phyloP scores from a whole-genome alignment of 2,797 vertebrate genomes.

The Arnoldichthys spilopterus region DNA sequence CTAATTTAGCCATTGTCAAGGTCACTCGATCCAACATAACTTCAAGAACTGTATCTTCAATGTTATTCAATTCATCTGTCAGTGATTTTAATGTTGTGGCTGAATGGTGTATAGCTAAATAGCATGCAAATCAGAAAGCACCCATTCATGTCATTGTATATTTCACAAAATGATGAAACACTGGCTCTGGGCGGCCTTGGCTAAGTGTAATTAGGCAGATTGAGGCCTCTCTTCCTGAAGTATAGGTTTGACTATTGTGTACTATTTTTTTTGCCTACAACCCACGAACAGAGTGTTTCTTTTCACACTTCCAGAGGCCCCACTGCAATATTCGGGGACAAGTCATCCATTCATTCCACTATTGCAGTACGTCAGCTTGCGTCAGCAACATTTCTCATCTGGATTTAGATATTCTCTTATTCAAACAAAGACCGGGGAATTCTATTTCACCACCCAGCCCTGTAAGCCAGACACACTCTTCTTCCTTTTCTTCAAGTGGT shows the following conservation, averaged over 20 bases:
- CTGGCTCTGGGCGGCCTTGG: neutral
- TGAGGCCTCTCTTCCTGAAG: slow-evolving; percentile 58
- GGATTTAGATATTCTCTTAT: slow-evolving; percentile 31
- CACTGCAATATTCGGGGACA: slow-evolving; percentile 20
- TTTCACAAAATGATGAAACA: slow-evolving; percentile 5
- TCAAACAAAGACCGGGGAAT: slow-evolving; percentile 39
- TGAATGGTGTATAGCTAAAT: neutral
- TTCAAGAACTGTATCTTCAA: too few relatives aligned
- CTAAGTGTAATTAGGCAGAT: slow-evolving; percentile 55
- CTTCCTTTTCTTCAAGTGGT: slow-evolving; percentile 21
- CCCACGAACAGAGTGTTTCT: slow-evolving; percentile 55
- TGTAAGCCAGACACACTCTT: slow-evolving; percentile 11
- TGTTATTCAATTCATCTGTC: too few relatives aligned
- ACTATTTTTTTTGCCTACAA: slow-evolving; percentile 61
- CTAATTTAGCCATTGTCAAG: too few relatives aligned
- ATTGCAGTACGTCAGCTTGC: slow-evolving; percentile 38
- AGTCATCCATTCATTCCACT: slow-evolving; percentile 27
- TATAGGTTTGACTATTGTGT: slow-evolving; percentile 45
- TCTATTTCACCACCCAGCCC: slow-evolving; percentile 2
- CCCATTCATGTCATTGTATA: neutral
- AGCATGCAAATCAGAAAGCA: neutral
- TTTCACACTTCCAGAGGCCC: slow-evolving; percentile 56
- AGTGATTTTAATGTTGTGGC: too few relatives aligned
- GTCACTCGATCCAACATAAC: too few relatives aligned
- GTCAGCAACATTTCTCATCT: slow-evolving; percentile 62